Evolutionary conservation across 2,113 vertebrate genomes (phyloP), one percentile per base, ranked within the genome.

Genomic region (Platysteira castanea): DNA sequence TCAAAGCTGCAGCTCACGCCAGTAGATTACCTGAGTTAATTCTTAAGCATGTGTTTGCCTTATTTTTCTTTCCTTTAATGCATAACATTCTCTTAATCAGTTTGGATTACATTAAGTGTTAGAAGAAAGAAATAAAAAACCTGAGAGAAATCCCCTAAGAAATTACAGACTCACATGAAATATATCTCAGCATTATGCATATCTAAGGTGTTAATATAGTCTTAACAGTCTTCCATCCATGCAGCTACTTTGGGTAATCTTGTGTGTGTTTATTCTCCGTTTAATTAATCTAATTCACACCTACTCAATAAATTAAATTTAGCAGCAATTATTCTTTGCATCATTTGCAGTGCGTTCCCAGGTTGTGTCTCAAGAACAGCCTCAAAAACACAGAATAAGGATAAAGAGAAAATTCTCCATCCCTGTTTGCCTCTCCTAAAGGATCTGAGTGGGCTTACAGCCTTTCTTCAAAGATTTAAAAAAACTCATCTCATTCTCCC

Each of bases 261-360:
- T 84, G 11, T 74, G 30, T 69, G 27, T 95, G 42, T 87, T 96
- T 95, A 63, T 89, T 89, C 74, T 64, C 64, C 49, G 17, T 73
- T 93, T 94, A 85, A 91, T 82, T 56, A 81, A 64, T 64, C 39
- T 60, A 92, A 91, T 92, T 89, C 56, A 78, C 65, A 92, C 30
- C 60, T 63, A 95, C 33, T 41, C 42, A n/a, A 76, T 71, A 79
- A 52, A 94, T 70, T 63, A 91, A 75, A 84, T 84, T 75, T 64
- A 89, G 56, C 35, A 60, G 89, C 44, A 84, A 64, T 84, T 90
- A 87, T 52, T 89, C 52, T 33, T 75, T 82, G 44, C 12, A 11
- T 82, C 60, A 70, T 81, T 84, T 78, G 21, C 16, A 75, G 17
- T 50, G 31, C 6, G 13, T 78, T 90, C 53, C 47, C 60, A 71